Evolutionary conservation across 2,797 vertebrate species (phyloP), one percentile per base, ranked within the genome.

Genomic region (Coendou prehensilis): DNA sequence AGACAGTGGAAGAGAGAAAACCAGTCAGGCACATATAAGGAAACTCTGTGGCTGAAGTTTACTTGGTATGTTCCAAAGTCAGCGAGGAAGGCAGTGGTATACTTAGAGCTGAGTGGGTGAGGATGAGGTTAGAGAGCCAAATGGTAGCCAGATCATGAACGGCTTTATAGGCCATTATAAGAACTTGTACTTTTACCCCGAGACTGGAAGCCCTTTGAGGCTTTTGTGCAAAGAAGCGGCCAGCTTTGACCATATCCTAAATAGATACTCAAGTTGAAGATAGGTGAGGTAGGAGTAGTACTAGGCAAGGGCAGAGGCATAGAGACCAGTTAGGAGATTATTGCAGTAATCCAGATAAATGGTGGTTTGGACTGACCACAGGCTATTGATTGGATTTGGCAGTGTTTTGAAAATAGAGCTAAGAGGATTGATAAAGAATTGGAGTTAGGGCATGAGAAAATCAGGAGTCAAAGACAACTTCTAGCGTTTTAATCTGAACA

Each of bases 341-440:
- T 20, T 80, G 33, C 5, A 18, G 2, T 52, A 50, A 26, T 54
- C 57, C 67, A 22, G 9, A 10, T 69, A 64, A 15, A 73, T 71
- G 57, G 15, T 14, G 75, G 41, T 18, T 59, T 59, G 41, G 56
- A 57, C 52, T 56, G 76, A n/a, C 59, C 37, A 5, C 22, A 75
- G 63, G 37, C 59, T 37, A 78, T n/a, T 59, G 86, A n/a, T 26
- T 86, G 26, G 37, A 41, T 82, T 57, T 84, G 2, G 50, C 23
- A 33, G 4, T 37, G 30, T 81, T 94, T 73, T 95, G 87, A 89
- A 94, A 69, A 37, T 33, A 84, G 23, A 87, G 20, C 57, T 76
- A 94, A 22, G 37, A 73, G 73, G 14, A 47, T 69, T 92, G 85
- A 37, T 87, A 56, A 95, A 89, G 63, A 37, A 6, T 83, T 91